Evolutionary conservation across 2,888 invertebrate species (phyloP).

Genomic region (Pegoplata infirma): DNA sequence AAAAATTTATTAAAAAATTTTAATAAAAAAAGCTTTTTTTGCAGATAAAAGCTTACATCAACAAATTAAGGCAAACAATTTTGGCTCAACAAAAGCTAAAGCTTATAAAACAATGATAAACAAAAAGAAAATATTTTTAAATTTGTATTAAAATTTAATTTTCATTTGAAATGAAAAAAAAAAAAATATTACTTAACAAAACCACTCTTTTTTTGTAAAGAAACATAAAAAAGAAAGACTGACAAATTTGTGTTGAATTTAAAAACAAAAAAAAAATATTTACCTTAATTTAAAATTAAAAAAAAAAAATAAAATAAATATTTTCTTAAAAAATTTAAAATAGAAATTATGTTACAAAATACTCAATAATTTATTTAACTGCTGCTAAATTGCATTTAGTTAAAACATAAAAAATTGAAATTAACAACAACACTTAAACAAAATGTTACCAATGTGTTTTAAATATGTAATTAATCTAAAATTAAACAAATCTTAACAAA

Average conservation of each 20-base stretch:
- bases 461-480: conserved; percentile 21
- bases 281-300: too few relatives aligned
- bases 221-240: conserved; percentile 48
- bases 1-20: conserved; percentile 13
- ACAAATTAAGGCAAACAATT: conserved; percentile 2
- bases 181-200: neutral
- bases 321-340: conserved; percentile 28
- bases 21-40: conserved; percentile 40
- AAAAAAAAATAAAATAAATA: conserved; percentile 4
- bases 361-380: conserved; percentile 44
- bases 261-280: neutral
- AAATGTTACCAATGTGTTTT: conserved; percentile 38
- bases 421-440: conserved; percentile 24
- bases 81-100: conserved; percentile 30
- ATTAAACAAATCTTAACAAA: conserved; percentile 9
- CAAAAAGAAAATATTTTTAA: neutral
- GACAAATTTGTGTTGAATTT: conserved; percentile 28
- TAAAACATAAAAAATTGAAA: conserved; percentile 19
- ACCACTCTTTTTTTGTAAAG: conserved; percentile 28
- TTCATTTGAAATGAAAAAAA: conserved; percentile 35
- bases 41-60: conserved; percentile 32
- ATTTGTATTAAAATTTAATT: conserved; percentile 5
- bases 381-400: conserved; percentile 62
- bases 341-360: conserved; percentile 13
- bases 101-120: conserved; percentile 26